Conservation (phyloP, 2,797 vertebrate genomes). For the Urosaurus nigricauda region DNA sequence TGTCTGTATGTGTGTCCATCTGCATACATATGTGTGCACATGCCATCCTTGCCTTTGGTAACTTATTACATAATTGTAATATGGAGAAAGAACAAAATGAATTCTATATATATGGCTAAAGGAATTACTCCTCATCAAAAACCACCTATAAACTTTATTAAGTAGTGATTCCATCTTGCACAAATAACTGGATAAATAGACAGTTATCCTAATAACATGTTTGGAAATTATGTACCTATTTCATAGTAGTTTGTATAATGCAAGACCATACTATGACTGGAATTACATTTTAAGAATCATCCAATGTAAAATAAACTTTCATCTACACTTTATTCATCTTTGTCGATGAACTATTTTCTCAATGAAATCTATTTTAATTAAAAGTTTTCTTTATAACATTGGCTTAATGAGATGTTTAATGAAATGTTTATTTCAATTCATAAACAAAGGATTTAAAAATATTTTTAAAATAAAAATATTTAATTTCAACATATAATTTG, state of each 20-base stretch:
- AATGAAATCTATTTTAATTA: neutral
- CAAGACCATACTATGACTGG: neutral
- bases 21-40: neutral
- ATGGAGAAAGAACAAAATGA: neutral
- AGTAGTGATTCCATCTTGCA: neutral
- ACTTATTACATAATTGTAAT: neutral
- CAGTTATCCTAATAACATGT: neutral
- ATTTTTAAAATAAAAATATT: too few relatives aligned
- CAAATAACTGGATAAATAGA: neutral
- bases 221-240: neutral
- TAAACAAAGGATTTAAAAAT: neutral
- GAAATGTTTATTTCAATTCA: neutral
- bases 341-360: neutral
- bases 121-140: neutral
- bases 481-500: neutral
- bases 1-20: neutral
- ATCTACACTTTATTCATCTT: neutral
- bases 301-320: neutral
- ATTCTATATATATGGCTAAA: neutral
- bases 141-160: neutral
- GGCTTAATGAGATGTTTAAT: neutral
- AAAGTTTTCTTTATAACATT: neutral
- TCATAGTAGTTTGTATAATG: neutral
- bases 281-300: neutral
- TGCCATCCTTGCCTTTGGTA: neutral